Percentiles rank a stretch among this genome's conserved stretches.
phyloP scores from a whole-genome alignment of 2,888 invertebrate species.

The Dicyrtoma fusca region DNA sequence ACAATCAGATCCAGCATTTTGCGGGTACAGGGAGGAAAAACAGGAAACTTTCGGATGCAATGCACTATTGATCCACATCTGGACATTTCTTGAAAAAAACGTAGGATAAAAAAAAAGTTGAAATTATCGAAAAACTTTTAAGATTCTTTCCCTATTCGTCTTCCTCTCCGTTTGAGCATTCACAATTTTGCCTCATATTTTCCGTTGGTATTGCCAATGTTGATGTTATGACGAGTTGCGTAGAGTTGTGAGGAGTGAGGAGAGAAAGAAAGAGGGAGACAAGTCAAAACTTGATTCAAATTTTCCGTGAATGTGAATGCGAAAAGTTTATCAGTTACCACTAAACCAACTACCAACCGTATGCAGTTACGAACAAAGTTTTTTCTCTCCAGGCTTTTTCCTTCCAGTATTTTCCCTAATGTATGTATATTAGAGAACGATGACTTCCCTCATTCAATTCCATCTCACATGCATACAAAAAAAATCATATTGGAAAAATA shows the following conservation, averaged over 20 bases:
- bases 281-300: constrained; percentile 19
- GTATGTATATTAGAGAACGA: no score
- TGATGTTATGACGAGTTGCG: not conserved
- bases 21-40: not conserved
- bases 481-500: no score
- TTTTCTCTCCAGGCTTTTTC: not conserved
- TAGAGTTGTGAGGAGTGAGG: not conserved
- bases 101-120: constrained; percentile 3
- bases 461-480: no score
- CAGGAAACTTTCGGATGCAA: not conserved
- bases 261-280: not conserved
- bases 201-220: not conserved
- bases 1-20: no score
- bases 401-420: not conserved
- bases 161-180: not conserved
- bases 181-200: constrained; percentile 3
- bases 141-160: constrained; percentile 9
- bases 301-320: constrained; percentile 21
- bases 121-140: constrained; percentile 19
- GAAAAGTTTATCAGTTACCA: constrained; percentile 22
- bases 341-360: not conserved
- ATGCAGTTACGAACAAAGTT: constrained; percentile 6
- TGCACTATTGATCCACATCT: constrained; percentile 8
- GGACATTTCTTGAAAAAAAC: not conserved
- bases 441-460: no score